Evolutionary conservation across 2,888 invertebrate genomes (phyloP), one percentile per base, ranked within the genome.

Genomic region (Villa cingulata): DNA sequence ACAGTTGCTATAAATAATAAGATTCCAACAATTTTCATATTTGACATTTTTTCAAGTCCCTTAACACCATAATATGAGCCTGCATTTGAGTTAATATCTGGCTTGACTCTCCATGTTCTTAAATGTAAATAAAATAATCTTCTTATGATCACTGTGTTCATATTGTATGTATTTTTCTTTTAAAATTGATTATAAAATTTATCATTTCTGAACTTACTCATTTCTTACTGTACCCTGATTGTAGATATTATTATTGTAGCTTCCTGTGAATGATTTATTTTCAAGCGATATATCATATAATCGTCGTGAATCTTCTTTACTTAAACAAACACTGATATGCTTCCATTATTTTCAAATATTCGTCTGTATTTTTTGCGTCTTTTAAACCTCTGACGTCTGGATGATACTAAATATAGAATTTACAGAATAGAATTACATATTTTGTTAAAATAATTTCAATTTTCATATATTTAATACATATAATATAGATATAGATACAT

Each of bases 261-360:
- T n/a, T n/a, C n/a, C n/a, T n/a, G n/a, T n/a, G n/a, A n/a, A n/a
- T n/a, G n/a, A n/a, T n/a, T n/a, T n/a, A n/a, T 7, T 23, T 23
- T 16, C 36, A 36, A 36, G n/a, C 7, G n/a, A 7, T 36, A 16
- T 55, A 64, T 86, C 89, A 68, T 90, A 89, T 19, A 71, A 70
- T 3, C 70, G 69, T 43, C 86, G 72, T 2, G 71, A 72, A 20
- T 72, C 61, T 0, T 78, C 74, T 62, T 85, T 85, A 46, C 83
- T 76, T 4, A 91, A n/a, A n/a, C n/a, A n/a, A n/a, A 71, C 1
- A 83, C 73, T 76, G 78, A 63, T 89, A 90, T 0, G 90, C 90
- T 64, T 88, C 85, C 43, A 81, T 80, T 39, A 90, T 75, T 59
- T 75, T 72, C 0, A 87, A 75, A 72, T 88, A 90, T 47, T 77